Conservation (phyloP, 2,113 vertebrate genomes). For the Centrocercus urophasianus region DNA sequence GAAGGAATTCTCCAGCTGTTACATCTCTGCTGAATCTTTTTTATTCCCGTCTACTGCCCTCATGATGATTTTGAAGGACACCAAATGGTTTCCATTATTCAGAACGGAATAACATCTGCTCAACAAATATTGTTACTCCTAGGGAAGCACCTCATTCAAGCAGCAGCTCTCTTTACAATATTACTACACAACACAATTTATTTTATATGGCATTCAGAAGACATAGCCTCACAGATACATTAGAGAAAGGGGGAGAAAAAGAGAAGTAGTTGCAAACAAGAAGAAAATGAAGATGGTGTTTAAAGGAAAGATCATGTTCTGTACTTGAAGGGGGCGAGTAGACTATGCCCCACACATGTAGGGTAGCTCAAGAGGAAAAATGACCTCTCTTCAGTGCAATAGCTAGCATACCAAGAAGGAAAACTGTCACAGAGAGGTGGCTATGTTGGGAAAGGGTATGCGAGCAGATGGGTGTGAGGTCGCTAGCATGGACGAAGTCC, state of each 20-base stretch:
- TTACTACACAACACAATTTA: conserved; percentile 19
- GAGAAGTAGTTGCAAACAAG: background rate
- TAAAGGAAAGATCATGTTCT: background rate
- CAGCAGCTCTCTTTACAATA: conserved; percentile 58
- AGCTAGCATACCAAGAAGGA: background rate
- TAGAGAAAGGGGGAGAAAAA: background rate
- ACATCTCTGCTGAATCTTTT: conserved; percentile 58
- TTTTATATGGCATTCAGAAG: conserved; percentile 27
- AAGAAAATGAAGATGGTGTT: background rate
- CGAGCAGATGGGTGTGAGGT: conserved; percentile 56
- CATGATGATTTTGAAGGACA: conserved; percentile 70
- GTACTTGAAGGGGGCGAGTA: background rate
- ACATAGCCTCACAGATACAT: background rate
- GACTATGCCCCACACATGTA: background rate
- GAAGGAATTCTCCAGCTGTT: conserved; percentile 72
- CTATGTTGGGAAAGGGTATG: background rate
- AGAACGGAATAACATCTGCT: conserved; percentile 73
- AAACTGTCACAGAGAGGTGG: conserved; percentile 9
- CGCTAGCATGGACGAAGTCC: conserved; percentile 26
- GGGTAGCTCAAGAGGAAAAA: conserved; percentile 6
- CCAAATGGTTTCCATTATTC: conserved; percentile 74
- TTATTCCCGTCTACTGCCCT: conserved; percentile 43
- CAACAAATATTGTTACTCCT: conserved; percentile 65
- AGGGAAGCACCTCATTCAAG: conserved; percentile 71
- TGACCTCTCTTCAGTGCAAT: background rate